These are phyloP conservation scores for Tetranychus urticae DNA, from an alignment of 1,140 invertebrate genomes.

Conservation along the genomic window DNA sequence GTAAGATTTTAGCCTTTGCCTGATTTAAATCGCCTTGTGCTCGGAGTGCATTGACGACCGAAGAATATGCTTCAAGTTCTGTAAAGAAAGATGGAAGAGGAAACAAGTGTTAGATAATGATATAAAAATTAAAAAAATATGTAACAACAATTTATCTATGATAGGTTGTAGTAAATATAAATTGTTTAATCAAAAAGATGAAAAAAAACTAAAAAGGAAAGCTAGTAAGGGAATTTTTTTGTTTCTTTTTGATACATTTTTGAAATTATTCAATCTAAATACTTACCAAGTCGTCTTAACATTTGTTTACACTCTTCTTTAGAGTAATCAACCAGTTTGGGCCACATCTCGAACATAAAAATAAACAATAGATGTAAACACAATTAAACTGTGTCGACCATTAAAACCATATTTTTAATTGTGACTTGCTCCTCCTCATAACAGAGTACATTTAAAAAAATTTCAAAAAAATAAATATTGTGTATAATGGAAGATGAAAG, in stretches of 20 bases:
- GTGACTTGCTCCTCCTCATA: too few species aligned
- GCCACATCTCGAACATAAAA: slow-evolving; percentile 32
- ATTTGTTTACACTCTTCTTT: slow-evolving; percentile 61
- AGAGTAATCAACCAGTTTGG: slow-evolving; percentile 42
- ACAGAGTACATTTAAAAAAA: too few species aligned
- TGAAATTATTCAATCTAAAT: neutral
- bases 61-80: slow-evolving; percentile 76
- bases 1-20: slow-evolving; percentile 55
- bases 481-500: too few species aligned
- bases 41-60: slow-evolving; percentile 60
- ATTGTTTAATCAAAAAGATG: too few species aligned
- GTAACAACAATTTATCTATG: neutral
- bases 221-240: too few species aligned
- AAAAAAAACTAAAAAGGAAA: too few species aligned
- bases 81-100: slow-evolving; percentile 15
- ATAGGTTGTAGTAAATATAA: too few species aligned
- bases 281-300: slow-evolving; percentile 52
- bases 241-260: neutral
- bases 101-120: slow-evolving; percentile 15
- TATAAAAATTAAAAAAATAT: slow-evolving; percentile 5
- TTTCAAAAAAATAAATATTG: too few species aligned
- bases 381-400: too few species aligned
- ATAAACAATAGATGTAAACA: neutral
- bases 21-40: slow-evolving; percentile 64
- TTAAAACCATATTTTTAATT: too few species aligned